Percentiles rank a stretch among this genome's conserved stretches.
These are phyloP conservation scores for Eunapius fragilis DNA, from an alignment of 37 sponge, comb jelly and placozoan species.

Conservation along the genomic window DNA sequence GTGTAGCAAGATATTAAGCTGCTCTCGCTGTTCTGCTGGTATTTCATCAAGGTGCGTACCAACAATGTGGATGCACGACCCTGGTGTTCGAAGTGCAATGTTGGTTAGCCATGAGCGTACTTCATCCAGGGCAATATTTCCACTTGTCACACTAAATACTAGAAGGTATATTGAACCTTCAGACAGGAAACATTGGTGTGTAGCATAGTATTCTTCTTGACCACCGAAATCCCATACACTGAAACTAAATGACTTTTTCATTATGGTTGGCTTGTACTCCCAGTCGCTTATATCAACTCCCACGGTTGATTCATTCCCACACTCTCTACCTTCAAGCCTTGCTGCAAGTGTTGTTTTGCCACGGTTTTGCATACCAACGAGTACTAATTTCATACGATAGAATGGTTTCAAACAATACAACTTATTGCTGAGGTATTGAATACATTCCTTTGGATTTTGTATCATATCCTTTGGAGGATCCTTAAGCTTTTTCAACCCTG, in stretches of 20 bases:
- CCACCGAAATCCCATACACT: conserved; percentile 98
- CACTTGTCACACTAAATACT: conserved; percentile 74
- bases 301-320: conserved; percentile 89
- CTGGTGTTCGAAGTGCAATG: conserved; percentile 84
- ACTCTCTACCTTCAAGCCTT: conserved; percentile 77
- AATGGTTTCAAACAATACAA: conserved; percentile 70
- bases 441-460: conserved; percentile 54
- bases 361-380: conserved; percentile 80
- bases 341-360: conserved; percentile 92
- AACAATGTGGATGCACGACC: conserved; percentile 80
- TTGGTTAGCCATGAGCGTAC: conserved; percentile 91
- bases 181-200: conserved; percentile 94
- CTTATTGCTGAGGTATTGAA: conserved; percentile 82
- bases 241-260: conserved; percentile 65
- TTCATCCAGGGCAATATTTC: conserved; percentile 72
- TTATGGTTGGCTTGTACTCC: conserved; percentile 54
- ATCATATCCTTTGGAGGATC: conserved; percentile 75
- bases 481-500: conserved; percentile 73
- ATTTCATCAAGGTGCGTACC: conserved; percentile 89
- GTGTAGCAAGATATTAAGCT: conserved; percentile 37
- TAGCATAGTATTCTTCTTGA: conserved; percentile 95
- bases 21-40: conserved; percentile 44
- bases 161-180: conserved; percentile 90
- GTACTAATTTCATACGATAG: conserved; percentile 93
- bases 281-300: conserved; percentile 93